Conservation (phyloP, 2,888 invertebrate genomes). For the Diadromus collaris region DNA sequence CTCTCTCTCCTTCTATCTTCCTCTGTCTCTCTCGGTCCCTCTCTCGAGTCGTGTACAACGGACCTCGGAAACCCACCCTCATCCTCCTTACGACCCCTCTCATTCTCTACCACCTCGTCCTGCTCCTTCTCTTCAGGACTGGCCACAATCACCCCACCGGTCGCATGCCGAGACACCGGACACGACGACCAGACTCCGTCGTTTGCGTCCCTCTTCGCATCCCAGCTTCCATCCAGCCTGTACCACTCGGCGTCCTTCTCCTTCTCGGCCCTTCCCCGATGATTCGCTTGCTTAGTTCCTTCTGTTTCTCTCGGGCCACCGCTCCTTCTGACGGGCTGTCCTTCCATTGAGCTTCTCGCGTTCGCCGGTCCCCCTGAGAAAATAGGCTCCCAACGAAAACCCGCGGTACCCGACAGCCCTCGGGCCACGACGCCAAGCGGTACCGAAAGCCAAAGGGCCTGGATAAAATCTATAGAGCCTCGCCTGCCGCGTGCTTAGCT, state of each 20-base stretch:
- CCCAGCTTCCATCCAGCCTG: constrained; percentile 65
- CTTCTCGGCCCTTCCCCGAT: constrained; percentile 70
- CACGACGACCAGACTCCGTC: constrained; percentile 74
- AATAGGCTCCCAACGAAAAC: constrained; percentile 57
- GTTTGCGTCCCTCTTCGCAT: constrained; percentile 45
- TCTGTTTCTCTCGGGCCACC: constrained; percentile 29
- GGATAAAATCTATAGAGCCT: constrained; percentile 41
- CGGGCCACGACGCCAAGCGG: not conserved
- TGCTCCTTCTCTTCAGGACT: constrained; percentile 71
- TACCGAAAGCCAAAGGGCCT: constrained; percentile 16
- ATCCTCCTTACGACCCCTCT: constrained; percentile 68
- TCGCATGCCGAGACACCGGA: constrained; percentile 78
- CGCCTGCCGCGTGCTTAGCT: constrained; percentile 19
- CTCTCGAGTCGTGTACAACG: constrained; percentile 73
- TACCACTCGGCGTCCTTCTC: constrained; percentile 8
- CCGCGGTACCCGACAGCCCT: not conserved
- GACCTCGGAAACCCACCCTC: constrained; percentile 70
- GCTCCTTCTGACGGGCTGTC: constrained; percentile 43
- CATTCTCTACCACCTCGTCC: constrained; percentile 53
- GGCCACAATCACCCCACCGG: constrained; percentile 77
- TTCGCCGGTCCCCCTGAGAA: constrained; percentile 41
- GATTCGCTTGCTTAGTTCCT: constrained; percentile 57
- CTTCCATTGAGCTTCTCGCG: constrained; percentile 40
- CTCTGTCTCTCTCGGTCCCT: not conserved
- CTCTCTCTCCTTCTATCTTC: not conserved